A percentile compares a stretch with the other conserved stretches of the same genome.
phyloP scores from a whole-genome alignment of 2,113 vertebrate genomes.

The Mobula hypostoma region DNA sequence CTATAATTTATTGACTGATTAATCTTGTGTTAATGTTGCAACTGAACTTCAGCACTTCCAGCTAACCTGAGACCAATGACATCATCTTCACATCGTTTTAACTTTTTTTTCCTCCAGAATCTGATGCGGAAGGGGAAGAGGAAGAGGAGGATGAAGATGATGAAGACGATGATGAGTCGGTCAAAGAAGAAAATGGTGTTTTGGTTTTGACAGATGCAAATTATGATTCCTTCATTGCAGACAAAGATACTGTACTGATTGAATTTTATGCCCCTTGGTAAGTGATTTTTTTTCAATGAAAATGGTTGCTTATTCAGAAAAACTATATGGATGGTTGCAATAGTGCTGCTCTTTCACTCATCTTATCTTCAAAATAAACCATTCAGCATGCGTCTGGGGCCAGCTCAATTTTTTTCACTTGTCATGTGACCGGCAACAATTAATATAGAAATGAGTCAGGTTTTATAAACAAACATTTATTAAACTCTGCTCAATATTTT shows the following conservation, averaged over 20 bases:
- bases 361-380: not conserved
- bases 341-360: not conserved
- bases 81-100: not conserved
- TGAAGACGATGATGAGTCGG: constrained; percentile 57
- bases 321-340: not conserved
- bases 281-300: constrained; percentile 37
- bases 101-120: not conserved
- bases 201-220: constrained; percentile 75
- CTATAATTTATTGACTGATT: not conserved
- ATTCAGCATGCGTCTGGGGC: not conserved
- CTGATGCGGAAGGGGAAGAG: constrained; percentile 47
- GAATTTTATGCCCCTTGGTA: constrained; percentile 97
- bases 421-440: no score
- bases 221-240: constrained; percentile 79
- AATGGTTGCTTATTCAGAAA: not conserved
- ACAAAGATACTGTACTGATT: constrained; percentile 81
- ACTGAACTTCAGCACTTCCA: no score
- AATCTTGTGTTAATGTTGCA: not conserved
- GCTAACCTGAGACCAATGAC: not conserved
- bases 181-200: constrained; percentile 91
- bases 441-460: no score
- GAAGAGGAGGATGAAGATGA: constrained; percentile 54
- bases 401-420: not conserved
- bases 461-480: no score
- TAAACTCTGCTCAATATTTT: no score